These are phyloP conservation scores for Paragorgia papillata DNA, from an alignment of 92 coral and sea anemone genomes.

Conservation along the genomic window DNA sequence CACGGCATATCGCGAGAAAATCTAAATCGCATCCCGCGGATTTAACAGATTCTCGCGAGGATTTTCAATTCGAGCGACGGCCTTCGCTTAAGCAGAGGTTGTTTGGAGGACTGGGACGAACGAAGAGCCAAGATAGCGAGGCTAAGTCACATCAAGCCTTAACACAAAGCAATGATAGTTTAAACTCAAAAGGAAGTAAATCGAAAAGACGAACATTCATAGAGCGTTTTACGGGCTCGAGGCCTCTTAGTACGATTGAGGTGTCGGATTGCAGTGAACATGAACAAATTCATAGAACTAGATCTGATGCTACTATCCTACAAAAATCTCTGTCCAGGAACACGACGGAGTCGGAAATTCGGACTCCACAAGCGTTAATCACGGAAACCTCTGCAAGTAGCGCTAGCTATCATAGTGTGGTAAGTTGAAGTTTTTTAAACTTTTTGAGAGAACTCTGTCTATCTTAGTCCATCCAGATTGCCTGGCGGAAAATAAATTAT, in stretches of 20 bases:
- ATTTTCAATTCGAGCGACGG: conserved; percentile 17
- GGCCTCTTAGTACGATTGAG: conserved; percentile 31
- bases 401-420: conserved; percentile 31
- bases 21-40: conserved; percentile 21
- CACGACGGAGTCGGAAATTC: background rate
- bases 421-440: conserved; percentile 12
- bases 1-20: background rate
- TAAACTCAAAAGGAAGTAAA: background rate
- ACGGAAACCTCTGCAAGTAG: conserved; percentile 6
- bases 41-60: conserved; percentile 3
- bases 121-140: background rate
- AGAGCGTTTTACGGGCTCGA: conserved; percentile 11
- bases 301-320: conserved; percentile 7
- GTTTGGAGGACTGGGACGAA: conserved; percentile 25
- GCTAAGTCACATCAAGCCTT: background rate
- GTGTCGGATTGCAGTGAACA: background rate
- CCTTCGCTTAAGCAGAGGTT: conserved; percentile 18
- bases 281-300: conserved; percentile 3
- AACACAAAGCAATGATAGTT: background rate
- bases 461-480: too few relatives aligned
- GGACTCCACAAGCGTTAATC: background rate
- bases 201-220: conserved; percentile 18
- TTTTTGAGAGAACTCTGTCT: too few relatives aligned
- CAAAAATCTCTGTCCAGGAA: conserved; percentile 3
- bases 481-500: too few relatives aligned